These are phyloP conservation scores for Pseudochaenichthys georgianus DNA, from an alignment of 2,797 vertebrate genomes.

Conservation along the genomic window DNA sequence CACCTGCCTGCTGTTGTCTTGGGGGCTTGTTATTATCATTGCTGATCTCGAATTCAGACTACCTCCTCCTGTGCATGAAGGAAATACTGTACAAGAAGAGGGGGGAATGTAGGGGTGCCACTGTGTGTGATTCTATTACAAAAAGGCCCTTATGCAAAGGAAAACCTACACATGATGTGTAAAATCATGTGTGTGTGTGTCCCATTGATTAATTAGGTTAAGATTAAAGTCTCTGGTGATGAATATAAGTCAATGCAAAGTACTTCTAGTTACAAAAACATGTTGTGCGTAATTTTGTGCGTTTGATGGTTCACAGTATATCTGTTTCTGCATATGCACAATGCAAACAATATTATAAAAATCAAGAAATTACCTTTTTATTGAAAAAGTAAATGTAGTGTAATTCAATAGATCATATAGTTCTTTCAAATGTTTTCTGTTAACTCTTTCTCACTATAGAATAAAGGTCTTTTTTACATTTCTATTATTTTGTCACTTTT, in stretches of 20 bases:
- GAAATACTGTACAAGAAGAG: neutral
- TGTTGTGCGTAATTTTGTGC: too few relatives aligned
- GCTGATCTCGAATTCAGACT: conserved; percentile 29
- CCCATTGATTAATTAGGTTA: neutral
- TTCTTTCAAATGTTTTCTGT: too few relatives aligned
- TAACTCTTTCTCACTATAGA: too few relatives aligned
- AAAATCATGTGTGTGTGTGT: neutral
- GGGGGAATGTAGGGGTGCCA: neutral
- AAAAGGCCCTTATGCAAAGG: neutral
- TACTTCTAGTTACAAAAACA: too few relatives aligned
- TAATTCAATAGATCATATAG: too few relatives aligned
- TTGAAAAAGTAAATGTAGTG: too few relatives aligned
- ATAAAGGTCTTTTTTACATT: neutral
- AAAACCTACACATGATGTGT: neutral
- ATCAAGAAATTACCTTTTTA: too few relatives aligned
- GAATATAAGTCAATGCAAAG: neutral
- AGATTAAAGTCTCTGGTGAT: neutral
- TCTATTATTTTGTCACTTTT: neutral
- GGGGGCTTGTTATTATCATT: conserved; percentile 13
- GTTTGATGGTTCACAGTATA: neutral
- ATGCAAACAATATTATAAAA: too few relatives aligned
- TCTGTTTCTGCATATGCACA: neutral
- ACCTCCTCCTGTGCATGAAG: conserved; percentile 11
- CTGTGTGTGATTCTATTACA: neutral
- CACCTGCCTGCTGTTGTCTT: conserved; percentile 9